These are phyloP conservation scores for Morinoia aosen DNA, from an alignment of 2,888 invertebrate species.

Conservation along the genomic window DNA sequence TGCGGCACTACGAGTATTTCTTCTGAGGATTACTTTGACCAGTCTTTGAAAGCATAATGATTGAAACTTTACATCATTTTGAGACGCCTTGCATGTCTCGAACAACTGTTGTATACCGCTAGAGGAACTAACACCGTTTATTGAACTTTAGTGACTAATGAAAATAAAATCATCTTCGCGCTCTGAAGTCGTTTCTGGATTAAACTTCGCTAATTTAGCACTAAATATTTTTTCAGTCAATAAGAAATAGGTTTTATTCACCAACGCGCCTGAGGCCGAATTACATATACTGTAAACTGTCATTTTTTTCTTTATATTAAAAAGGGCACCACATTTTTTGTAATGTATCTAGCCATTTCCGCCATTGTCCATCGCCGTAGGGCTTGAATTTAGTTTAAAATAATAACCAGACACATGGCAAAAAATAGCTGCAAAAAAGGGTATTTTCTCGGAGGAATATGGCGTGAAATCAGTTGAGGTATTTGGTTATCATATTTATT, in stretches of 20 bases:
- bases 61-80: not conserved
- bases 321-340: too few relatives aligned
- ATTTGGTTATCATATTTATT: not conserved
- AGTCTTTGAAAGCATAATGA: too few relatives aligned
- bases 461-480: not conserved
- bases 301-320: too few relatives aligned
- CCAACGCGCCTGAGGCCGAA: too few relatives aligned
- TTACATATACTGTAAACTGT: too few relatives aligned
- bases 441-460: not conserved
- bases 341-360: too few relatives aligned
- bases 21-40: too few relatives aligned
- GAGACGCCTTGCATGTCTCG: not conserved
- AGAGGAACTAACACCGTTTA: not conserved
- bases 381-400: too few relatives aligned
- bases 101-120: not conserved
- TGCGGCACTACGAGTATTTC: not conserved
- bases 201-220: not conserved
- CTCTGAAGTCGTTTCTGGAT: not conserved
- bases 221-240: not conserved
- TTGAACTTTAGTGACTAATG: not conserved
- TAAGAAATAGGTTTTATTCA: too few relatives aligned
- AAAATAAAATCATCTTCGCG: not conserved
- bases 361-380: too few relatives aligned
- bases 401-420: too few relatives aligned
- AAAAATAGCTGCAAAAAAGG: too few relatives aligned